Evolutionary conservation across 2,888 invertebrate genomes (phyloP).

Genomic region (Meteorus colon): DNA sequence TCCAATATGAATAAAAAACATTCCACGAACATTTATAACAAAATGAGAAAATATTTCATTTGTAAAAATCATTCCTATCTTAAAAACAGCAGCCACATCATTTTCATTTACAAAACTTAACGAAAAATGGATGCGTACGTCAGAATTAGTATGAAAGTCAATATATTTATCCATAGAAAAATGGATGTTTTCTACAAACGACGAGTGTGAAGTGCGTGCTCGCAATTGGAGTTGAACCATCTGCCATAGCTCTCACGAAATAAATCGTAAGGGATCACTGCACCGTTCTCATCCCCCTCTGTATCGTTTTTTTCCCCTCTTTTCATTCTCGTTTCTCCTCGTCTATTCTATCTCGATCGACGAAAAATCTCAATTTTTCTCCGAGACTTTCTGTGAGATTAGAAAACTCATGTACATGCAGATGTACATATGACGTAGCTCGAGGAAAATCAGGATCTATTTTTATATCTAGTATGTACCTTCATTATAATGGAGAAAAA

Average conservation of each 20-base stretch:
- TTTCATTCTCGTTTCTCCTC: background rate
- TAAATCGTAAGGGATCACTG: slow-evolving; percentile 6
- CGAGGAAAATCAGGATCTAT: background rate
- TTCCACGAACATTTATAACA: background rate
- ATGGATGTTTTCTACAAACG: background rate
- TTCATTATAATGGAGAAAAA: background rate
- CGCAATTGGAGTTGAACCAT: slow-evolving; percentile 11
- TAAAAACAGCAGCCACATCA: too few relatives aligned
- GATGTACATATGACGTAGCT: background rate
- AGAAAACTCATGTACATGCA: background rate
- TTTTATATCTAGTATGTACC: background rate
- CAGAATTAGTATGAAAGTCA: background rate
- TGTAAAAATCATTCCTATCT: too few relatives aligned
- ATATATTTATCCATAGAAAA: background rate
- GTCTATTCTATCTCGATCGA: slow-evolving; percentile 1
- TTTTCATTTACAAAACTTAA: too few relatives aligned
- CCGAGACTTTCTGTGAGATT: background rate
- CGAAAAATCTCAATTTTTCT: slow-evolving; percentile 5
- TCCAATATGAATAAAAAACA: background rate
- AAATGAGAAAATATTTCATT: too few relatives aligned
- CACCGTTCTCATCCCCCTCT: background rate
- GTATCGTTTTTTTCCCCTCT: background rate
- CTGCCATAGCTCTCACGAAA: background rate
- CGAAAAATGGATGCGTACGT: too few relatives aligned
- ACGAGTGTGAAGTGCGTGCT: background rate